phyloP scores from a whole-genome alignment of 2,113 vertebrate genomes.

The Polyodon spathula region DNA sequence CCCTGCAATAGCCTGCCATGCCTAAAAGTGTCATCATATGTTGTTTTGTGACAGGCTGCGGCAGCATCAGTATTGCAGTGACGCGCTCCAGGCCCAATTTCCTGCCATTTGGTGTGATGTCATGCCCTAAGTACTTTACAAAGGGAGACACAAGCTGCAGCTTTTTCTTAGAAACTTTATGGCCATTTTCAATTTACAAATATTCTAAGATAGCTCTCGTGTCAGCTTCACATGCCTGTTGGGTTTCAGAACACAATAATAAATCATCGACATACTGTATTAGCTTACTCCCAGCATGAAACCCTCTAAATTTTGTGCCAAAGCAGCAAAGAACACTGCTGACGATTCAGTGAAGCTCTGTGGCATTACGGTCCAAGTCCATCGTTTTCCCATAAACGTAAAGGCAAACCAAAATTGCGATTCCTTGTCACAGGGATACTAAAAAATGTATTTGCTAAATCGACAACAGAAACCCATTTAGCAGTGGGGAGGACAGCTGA shows the following conservation, averaged over 20 bases:
- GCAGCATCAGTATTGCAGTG: neutral
- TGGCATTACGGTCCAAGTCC: neutral
- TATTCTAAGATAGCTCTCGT: neutral
- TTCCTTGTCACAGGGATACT: slow-evolving; percentile 3
- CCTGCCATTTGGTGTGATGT: neutral
- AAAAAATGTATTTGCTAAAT: slow-evolving; percentile 19
- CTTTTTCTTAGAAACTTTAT: neutral
- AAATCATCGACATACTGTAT: neutral
- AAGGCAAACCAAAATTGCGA: slow-evolving; percentile 10
- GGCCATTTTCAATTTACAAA: neutral
- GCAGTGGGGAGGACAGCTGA: neutral
- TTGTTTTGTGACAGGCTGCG: neutral
- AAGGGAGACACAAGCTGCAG: neutral
- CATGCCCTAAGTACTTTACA: neutral
- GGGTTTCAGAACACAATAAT: neutral
- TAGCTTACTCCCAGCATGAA: neutral
- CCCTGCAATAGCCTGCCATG: neutral
- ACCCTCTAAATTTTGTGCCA: neutral
- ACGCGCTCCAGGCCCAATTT: neutral
- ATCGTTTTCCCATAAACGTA: slow-evolving; percentile 1
- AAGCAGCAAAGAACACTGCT: neutral
- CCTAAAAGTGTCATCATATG: neutral
- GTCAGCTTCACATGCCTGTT: neutral
- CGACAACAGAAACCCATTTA: slow-evolving; percentile 3
- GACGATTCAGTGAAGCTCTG: neutral